These are phyloP conservation scores for Edolisoma coerulescens DNA, from an alignment of 2,113 vertebrate species.

Conservation along the genomic window DNA sequence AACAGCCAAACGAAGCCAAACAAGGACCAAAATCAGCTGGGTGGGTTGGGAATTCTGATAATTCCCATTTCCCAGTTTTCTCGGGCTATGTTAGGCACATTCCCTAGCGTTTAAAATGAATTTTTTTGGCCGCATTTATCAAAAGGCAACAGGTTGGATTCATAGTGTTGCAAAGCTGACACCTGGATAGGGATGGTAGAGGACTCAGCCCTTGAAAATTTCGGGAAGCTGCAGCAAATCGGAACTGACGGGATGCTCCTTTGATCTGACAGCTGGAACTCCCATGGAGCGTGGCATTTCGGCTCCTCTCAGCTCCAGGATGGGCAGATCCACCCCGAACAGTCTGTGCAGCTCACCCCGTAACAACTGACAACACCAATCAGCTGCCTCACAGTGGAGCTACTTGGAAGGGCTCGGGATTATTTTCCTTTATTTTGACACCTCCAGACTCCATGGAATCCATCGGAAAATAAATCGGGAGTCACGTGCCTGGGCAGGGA, in stretches of 20 bases:
- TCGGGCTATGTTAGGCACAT: not conserved
- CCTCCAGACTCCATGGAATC: not conserved
- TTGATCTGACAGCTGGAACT: slow-evolving; percentile 1
- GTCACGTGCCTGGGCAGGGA: not conserved
- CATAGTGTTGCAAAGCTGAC: not conserved
- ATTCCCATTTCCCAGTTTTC: not conserved
- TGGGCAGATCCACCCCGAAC: not conserved
- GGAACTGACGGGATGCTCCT: not conserved
- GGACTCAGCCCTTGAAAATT: not conserved
- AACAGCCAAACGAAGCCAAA: not conserved
- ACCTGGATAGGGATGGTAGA: not conserved
- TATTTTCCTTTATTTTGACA: slow-evolving; percentile 41
- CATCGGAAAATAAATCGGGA: not conserved
- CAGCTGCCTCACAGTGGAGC: not conserved
- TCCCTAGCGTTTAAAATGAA: not conserved
- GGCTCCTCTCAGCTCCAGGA: not conserved
- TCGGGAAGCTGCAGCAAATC: not conserved
- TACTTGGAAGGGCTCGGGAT: not conserved
- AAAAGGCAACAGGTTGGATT: not conserved
- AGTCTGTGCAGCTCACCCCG: not conserved
- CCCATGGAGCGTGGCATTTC: not conserved
- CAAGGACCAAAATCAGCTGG: not conserved
- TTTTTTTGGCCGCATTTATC: not conserved
- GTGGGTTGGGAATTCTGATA: not conserved
- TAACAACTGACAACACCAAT: not conserved